Conservation (phyloP, 2,797 vertebrate species). For the Fratercula arctica region DNA sequence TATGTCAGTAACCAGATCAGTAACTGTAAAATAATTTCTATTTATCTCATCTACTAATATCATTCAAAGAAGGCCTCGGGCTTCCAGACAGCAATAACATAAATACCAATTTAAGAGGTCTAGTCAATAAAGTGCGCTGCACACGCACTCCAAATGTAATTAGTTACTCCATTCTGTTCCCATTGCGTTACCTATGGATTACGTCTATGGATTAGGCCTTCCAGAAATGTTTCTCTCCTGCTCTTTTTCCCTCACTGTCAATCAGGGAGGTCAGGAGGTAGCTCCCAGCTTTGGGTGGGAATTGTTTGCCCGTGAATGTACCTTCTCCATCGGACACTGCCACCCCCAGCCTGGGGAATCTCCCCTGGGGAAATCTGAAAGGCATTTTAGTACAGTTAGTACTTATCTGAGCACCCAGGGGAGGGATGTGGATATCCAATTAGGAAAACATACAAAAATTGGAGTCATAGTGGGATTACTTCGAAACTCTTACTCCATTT, state of each 20-base stretch:
- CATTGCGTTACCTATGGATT: constrained; percentile 21
- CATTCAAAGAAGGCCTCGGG: constrained; percentile 32
- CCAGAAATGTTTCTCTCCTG: constrained; percentile 7
- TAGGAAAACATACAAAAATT: neutral
- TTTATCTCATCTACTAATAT: constrained; percentile 49
- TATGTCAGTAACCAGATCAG: constrained; percentile 51
- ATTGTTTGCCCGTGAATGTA: neutral
- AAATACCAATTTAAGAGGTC: constrained; percentile 56
- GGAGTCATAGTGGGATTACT: neutral
- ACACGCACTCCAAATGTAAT: constrained; percentile 50
- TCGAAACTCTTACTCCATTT: neutral
- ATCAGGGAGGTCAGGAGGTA: neutral
- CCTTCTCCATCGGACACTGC: neutral
- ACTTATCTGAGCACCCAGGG: neutral
- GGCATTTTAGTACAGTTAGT: neutral
- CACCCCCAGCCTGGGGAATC: neutral
- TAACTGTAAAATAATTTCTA: constrained; percentile 63
- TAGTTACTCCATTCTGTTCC: constrained; percentile 9
- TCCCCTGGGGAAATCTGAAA: neutral
- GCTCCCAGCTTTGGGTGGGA: neutral
- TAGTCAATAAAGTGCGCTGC: constrained; percentile 50
- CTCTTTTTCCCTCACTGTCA: neutral
- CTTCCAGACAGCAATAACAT: constrained; percentile 48
- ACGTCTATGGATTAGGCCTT: constrained; percentile 36
- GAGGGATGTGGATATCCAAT: neutral